Percentiles rank a stretch among this genome's conserved stretches.
These are phyloP conservation scores for Choloepus didactylus DNA, from an alignment of 2,797 vertebrate species.

Conservation along the genomic window DNA sequence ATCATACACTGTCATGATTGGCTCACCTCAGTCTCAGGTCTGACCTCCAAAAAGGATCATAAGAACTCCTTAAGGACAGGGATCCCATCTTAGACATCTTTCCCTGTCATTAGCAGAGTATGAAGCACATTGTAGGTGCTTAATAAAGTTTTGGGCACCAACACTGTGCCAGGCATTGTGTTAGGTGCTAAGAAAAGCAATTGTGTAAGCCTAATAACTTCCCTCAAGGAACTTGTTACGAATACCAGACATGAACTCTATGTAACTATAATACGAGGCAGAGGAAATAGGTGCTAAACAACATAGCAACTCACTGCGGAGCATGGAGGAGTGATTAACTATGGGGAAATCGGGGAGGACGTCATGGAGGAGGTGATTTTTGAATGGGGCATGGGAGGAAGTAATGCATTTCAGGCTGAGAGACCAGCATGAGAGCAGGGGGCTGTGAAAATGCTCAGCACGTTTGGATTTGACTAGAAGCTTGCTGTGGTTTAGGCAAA, in stretches of 20 bases:
- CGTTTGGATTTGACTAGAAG: background rate
- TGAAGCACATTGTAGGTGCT: too few relatives aligned
- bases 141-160: too few relatives aligned
- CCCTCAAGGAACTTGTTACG: background rate
- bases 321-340: background rate
- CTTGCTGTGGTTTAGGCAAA: background rate
- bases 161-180: too few relatives aligned
- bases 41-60: too few relatives aligned
- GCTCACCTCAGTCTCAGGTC: too few relatives aligned
- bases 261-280: background rate
- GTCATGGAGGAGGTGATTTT: background rate
- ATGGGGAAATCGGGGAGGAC: background rate
- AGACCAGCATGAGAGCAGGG: background rate
- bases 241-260: background rate
- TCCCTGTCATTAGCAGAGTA: too few relatives aligned
- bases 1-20: too few relatives aligned
- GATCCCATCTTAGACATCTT: too few relatives aligned
- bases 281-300: background rate
- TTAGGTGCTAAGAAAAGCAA: too few relatives aligned
- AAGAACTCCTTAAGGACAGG: too few relatives aligned
- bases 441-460: background rate
- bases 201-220: too few relatives aligned
- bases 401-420: background rate
- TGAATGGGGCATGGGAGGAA: background rate
- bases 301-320: too few relatives aligned